Conservation (phyloP, 2,888 invertebrate genomes). For the Osmoderma eremita region DNA sequence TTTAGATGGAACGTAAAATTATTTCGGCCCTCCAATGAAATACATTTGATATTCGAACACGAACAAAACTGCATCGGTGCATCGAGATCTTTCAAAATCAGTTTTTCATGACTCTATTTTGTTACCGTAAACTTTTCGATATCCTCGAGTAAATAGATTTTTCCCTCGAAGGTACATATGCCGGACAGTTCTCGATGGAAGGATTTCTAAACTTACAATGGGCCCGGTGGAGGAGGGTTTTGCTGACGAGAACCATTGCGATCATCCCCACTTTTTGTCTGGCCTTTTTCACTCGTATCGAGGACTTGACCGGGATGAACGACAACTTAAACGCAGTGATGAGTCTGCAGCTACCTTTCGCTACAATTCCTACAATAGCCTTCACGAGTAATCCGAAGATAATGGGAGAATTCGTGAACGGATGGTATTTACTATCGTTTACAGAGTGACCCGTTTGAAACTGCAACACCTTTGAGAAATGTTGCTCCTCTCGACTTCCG, state of each 20-base stretch:
- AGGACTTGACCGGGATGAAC: conserved; percentile 82
- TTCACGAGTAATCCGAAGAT: conserved; percentile 82
- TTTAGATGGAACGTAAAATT: too few species aligned
- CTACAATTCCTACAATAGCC: conserved; percentile 85
- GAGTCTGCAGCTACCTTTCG: conserved; percentile 89
- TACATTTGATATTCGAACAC: too few species aligned
- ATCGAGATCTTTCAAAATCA: too few species aligned
- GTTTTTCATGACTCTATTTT: too few species aligned
- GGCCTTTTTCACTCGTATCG: conserved; percentile 74
- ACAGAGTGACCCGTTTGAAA: too few species aligned
- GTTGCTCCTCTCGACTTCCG: too few species aligned
- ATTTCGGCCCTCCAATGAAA: too few species aligned
- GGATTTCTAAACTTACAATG: conserved; percentile 86
- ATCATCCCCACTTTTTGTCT: conserved; percentile 78
- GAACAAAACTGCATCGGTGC: too few species aligned
- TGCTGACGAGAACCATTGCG: conserved; percentile 85
- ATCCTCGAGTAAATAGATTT: too few species aligned
- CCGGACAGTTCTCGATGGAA: conserved; percentile 91
- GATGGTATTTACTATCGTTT: conserved; percentile 75
- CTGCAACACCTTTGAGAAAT: too few species aligned
- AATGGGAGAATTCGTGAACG: conserved; percentile 88
- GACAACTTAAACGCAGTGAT: conserved; percentile 87
- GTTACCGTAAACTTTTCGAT: too few species aligned
- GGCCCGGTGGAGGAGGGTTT: conserved; percentile 87
- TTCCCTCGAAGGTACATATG: conserved; percentile 77